A percentile compares a stretch with the other conserved stretches of the same genome.
These are phyloP conservation scores for Phymastichus coffea DNA, from an alignment of 1,140 invertebrate genomes.

Conservation along the genomic window DNA sequence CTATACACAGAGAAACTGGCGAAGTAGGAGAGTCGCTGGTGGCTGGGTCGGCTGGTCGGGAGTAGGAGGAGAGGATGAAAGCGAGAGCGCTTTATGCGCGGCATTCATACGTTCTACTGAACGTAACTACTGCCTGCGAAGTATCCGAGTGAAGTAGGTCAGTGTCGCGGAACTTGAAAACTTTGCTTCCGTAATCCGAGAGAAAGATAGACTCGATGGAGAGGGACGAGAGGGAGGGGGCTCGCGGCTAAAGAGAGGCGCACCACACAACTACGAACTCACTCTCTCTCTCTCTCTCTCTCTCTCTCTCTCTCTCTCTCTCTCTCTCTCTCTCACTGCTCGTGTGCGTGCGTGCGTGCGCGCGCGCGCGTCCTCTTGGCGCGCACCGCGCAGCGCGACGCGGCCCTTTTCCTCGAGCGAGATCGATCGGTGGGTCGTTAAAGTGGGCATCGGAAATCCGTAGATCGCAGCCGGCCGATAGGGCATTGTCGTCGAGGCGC, in stretches of 20 bases:
- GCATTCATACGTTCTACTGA: slow-evolving; percentile 46
- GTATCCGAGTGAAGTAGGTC: slow-evolving; percentile 53
- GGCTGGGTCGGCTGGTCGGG: neutral
- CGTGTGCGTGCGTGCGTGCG: neutral
- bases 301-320: neutral
- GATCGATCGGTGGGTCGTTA: neutral
- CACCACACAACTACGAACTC: neutral
- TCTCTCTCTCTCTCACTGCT: neutral
- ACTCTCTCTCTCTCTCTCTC: neutral
- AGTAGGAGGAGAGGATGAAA: slow-evolving; percentile 39
- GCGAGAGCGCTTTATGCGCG: slow-evolving; percentile 47
- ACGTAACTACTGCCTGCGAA: slow-evolving; percentile 48
- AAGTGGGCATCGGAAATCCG: neutral
- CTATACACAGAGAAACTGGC: neutral
- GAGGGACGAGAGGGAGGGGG: slow-evolving; percentile 5
- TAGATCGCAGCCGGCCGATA: neutral
- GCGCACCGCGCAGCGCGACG: neutral
- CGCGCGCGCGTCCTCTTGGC: neutral
- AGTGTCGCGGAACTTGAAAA: slow-evolving; percentile 58
- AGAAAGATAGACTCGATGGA: too few relatives aligned
- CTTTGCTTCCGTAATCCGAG: slow-evolving; percentile 57
- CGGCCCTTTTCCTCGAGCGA: neutral
- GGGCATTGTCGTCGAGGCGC: neutral
- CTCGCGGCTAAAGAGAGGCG: slow-evolving; percentile 21
- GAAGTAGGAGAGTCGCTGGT: neutral